Evolutionary conservation across 2,888 invertebrate genomes (phyloP), one percentile per base, ranked within the genome.

Genomic region (Deilephila elpenor): DNA sequence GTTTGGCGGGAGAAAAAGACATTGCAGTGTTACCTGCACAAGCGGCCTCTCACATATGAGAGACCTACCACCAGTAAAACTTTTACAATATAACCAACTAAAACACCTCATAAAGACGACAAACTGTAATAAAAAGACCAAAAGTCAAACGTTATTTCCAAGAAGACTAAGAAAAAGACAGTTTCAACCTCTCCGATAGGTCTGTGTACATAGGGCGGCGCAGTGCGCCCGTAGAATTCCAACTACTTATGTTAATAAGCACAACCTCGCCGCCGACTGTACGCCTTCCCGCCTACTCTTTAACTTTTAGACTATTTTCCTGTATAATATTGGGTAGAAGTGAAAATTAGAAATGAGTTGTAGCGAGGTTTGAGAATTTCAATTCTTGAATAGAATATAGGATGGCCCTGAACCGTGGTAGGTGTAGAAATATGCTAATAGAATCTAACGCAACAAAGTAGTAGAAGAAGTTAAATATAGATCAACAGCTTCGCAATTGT

Each of bases 161-260:
- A 34, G 5, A 19, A 34, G 61, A 20, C 20, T 29, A 29, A 44
- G 56, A 56, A 56, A 56, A 56, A 56, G n/a, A 56, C 56, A n/a
- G 56, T 56, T 44, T 44, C 56, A n/a, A 56, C 56, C 56, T 44
- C 56, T 56, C 56, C n/a, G n/a, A 32, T 29, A 20, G 14, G 20
- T 14, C 7, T 67, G 64, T 67, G 64, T 67, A 67, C 25, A 67
- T 44, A 44, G 14, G 61, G 71, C 71, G 67, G 56, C 71, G 56
- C 19, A 20, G 59, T 29, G 37, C 60, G 59, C 62, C 59, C 62
- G 67, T 37, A 59, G 56, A 67, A 67, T 44, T n/a, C 25, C 25
- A 67, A 44, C 64, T 67, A 44, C 64, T 67, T 67, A 62, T 62
- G 61, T 62, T 62, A 67, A 67, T 67, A 67, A 44, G n/a, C 56